Evolutionary conservation across 1,140 invertebrate genomes (phyloP).

Genomic region (Stenopsyche tienmushanensis): DNA sequence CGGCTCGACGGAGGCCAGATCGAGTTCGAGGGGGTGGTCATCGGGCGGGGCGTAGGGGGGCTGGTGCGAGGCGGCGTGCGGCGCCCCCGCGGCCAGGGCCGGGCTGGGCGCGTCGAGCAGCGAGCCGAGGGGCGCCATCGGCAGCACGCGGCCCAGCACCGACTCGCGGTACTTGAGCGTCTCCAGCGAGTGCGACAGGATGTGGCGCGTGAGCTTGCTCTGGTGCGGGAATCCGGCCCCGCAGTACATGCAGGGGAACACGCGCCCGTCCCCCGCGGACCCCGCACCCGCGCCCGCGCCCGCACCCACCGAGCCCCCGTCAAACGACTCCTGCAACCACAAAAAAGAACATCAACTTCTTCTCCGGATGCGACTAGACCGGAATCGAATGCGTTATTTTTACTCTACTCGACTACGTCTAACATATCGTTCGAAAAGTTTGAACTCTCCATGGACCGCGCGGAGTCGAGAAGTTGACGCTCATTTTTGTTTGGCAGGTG

Average conservation of each 20-base stretch:
- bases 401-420: slow-evolving; percentile 50
- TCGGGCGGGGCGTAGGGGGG: slow-evolving; percentile 55
- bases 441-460: slow-evolving; percentile 12
- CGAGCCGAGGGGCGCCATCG: slow-evolving; percentile 31
- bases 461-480: slow-evolving; percentile 86
- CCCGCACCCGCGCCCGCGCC: slow-evolving; percentile 55
- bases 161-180: slow-evolving; percentile 80
- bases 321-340: slow-evolving; percentile 86
- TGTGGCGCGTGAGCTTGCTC: slow-evolving; percentile 84
- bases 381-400: slow-evolving; percentile 47
- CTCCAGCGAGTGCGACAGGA: slow-evolving; percentile 82
- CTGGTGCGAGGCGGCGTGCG: slow-evolving; percentile 39
- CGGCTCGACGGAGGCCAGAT: slow-evolving; percentile 59
- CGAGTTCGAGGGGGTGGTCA: slow-evolving; percentile 55
- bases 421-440: neutral
- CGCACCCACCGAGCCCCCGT: slow-evolving; percentile 56
- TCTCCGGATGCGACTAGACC: slow-evolving; percentile 54
- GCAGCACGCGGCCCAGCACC: slow-evolving; percentile 52
- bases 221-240: slow-evolving; percentile 82
- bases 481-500: slow-evolving; percentile 84
- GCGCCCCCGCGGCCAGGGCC: slow-evolving; percentile 43
- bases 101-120: slow-evolving; percentile 46
- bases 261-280: slow-evolving; percentile 53
- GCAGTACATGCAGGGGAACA: slow-evolving; percentile 84
- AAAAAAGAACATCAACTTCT: slow-evolving; percentile 93